Base-by-base conservation (phyloP, 2,888 invertebrate genomes). In the Cerceris ruficornis region DNA sequence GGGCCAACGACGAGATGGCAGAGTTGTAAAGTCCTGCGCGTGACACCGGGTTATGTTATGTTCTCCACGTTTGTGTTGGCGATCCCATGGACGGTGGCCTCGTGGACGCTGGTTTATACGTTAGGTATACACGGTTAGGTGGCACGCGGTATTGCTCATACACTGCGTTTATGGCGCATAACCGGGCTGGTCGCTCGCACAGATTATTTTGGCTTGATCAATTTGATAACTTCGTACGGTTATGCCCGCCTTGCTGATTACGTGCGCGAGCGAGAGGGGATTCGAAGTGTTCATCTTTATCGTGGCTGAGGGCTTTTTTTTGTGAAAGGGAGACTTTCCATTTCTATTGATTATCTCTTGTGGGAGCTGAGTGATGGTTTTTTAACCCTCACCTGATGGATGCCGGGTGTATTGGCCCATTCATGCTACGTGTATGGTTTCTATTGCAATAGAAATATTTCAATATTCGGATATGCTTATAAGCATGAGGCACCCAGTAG, bases 201-300 rank as follows among this genome's bases (percentile, higher is more conserved):
- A 91, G 92, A 92, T 92, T 92, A 92, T 92, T 92, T 92, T 90
- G 88, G 90, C 90, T 90, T 92, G 92, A 92, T 92, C 92, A 92
- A 91, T 92, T 92, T 92, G 92, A 92, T 92, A 92, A 92, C 91
- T 91, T 88, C 86, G 86, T 85, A 86, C 84, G 82, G 90, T 90
- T 90, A 91, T 87, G 85, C 82, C 84, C 86, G 85, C 87, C 84
- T 86, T 87, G 84, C 90, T 89, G 90, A 91, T 91, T 91, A 90
- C 90, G 85, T 83, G 78, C 76, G 80, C 80, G 77, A 78, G 77
- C 54, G 65, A 41, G 65, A n/a, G 43, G n/a, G 58, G 41, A 49
- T 61, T 50, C 15, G 55, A 62, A 69, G 79, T 69, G 75, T 81
- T 83, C 80, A 85, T 83, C 84, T 84, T 84, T 84, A 87, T 82